Percentiles rank a stretch among this genome's conserved stretches.
phyloP scores from a whole-genome alignment of 2,888 invertebrate species.

The Tanypteryx hageni region DNA sequence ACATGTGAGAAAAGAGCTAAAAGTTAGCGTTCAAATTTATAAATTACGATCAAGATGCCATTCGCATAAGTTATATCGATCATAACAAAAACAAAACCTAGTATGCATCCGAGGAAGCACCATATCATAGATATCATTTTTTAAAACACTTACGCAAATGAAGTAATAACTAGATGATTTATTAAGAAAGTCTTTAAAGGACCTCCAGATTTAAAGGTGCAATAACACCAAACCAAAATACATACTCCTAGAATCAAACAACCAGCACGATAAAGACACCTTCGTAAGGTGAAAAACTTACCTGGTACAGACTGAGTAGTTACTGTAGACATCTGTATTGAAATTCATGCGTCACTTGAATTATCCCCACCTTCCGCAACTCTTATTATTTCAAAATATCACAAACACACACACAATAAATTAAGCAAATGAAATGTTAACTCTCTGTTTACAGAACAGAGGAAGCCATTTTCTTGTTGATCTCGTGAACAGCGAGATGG shows the following conservation, averaged over 20 bases:
- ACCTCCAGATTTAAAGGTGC: not conserved
- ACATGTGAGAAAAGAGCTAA: too few relatives aligned
- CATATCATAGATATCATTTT: not conserved
- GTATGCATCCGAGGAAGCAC: not conserved
- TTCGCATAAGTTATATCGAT: too few relatives aligned
- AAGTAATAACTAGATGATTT: not conserved
- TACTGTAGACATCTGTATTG: conserved; percentile 77
- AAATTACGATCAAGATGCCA: too few relatives aligned
- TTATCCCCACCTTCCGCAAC: conserved; percentile 35
- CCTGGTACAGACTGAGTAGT: conserved; percentile 77
- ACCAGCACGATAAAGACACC: not conserved
- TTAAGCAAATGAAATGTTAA: conserved; percentile 68
- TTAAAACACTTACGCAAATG: not conserved
- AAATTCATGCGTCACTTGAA: conserved; percentile 68
- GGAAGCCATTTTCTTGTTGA: conserved; percentile 75
- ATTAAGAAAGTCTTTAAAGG: not conserved
- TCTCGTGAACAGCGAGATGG: conserved; percentile 74
- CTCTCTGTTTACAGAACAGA: conserved; percentile 75
- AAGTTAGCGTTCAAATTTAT: too few relatives aligned
- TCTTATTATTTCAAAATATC: not conserved
- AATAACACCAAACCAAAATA: not conserved
- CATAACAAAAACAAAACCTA: not conserved
- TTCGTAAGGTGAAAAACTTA: conserved; percentile 72
- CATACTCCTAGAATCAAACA: not conserved
- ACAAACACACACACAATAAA: conserved; percentile 48